Conservation (phyloP, 2,797 vertebrate species). For the Acanthiza pusilla region DNA sequence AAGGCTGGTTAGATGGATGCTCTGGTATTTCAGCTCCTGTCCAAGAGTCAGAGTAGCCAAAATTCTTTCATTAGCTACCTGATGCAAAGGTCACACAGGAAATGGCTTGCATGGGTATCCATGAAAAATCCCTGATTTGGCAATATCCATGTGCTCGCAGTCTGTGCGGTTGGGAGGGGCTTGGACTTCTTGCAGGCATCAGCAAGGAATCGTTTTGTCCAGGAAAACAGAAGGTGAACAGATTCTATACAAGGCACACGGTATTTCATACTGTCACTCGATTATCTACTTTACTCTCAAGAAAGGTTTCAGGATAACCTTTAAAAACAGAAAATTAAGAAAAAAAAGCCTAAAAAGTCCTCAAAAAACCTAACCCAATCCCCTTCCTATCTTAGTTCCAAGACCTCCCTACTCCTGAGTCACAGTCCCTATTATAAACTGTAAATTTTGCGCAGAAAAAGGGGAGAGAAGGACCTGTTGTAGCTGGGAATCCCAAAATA, state of each 20-base stretch:
- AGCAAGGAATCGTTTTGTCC: background rate
- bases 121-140: background rate
- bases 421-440: background rate
- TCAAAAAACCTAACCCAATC: background rate
- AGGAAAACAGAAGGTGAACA: background rate
- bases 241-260: background rate
- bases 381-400: background rate
- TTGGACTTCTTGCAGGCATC: background rate
- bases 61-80: background rate
- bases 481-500: background rate
- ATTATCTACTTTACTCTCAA: background rate
- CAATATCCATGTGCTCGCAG: background rate
- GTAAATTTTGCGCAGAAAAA: background rate
- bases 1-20: background rate
- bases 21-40: background rate
- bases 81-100: background rate
- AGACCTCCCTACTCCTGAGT: background rate
- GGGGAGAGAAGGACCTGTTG: background rate
- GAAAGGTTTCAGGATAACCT: constrained; percentile 12
- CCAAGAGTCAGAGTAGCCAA: background rate
- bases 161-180: background rate
- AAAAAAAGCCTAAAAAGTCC: background rate
- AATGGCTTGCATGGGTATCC: background rate
- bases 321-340: background rate
- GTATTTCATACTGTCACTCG: background rate